phyloP scores from a whole-genome alignment of 2,888 invertebrate genomes.

The Dicyrtoma fusca region DNA sequence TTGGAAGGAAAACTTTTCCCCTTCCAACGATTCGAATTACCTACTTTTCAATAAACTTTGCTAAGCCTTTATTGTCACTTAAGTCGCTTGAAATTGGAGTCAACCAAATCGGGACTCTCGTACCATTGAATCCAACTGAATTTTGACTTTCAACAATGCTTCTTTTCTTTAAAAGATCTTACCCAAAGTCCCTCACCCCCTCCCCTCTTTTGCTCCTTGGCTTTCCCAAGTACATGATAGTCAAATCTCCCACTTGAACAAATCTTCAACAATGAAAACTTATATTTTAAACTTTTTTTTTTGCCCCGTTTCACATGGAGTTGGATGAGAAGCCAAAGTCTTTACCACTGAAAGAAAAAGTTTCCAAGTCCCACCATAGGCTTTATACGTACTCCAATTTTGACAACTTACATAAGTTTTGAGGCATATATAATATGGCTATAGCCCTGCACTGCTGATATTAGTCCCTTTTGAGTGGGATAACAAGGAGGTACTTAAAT shows the following conservation, averaged over 20 bases:
- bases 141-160: constrained; percentile 16
- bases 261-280: neutral
- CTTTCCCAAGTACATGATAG: neutral
- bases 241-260: neutral
- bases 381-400: too few species aligned
- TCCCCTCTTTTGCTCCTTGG: neutral
- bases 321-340: too few species aligned
- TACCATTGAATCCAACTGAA: neutral
- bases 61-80: constrained; percentile 30
- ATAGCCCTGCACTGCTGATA: too few species aligned
- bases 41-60: constrained; percentile 30
- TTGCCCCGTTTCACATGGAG: too few species aligned
- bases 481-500: too few species aligned
- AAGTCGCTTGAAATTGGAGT: constrained; percentile 32
- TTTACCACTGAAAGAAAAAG: too few species aligned
- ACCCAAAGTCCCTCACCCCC: neutral
- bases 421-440: too few species aligned
- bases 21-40: constrained; percentile 26
- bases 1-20: neutral
- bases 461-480: too few species aligned
- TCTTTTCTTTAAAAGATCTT: neutral
- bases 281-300: constrained; percentile 1
- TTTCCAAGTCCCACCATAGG: too few species aligned
- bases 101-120: too few species aligned
- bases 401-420: too few species aligned